phyloP scores from a whole-genome alignment of 1,140 invertebrate genomes.

The Panulirus ornatus region DNA sequence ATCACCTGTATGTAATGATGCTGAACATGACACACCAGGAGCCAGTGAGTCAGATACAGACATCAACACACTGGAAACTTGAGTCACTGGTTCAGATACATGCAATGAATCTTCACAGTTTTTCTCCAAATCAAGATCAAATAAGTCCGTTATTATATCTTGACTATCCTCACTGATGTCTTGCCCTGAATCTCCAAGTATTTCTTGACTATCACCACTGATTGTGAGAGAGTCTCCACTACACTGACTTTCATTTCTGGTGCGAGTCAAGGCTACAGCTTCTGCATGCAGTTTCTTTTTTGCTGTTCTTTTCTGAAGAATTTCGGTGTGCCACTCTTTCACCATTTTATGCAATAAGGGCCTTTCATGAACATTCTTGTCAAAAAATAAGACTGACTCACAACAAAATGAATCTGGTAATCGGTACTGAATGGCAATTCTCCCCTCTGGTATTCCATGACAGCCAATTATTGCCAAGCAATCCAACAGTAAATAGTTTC shows the following conservation, averaged over 20 bases:
- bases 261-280: constrained; percentile 8
- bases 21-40: no score
- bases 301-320: constrained; percentile 3
- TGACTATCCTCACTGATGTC: background rate
- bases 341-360: background rate
- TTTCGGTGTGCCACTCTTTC: constrained; percentile 24
- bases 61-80: no score
- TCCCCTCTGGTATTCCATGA: background rate
- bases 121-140: no score
- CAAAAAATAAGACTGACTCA: constrained; percentile 11
- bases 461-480: background rate
- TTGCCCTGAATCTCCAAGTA: background rate
- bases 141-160: background rate
- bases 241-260: constrained; percentile 37
- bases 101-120: background rate
- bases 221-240: background rate
- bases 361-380: background rate
- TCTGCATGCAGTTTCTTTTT: constrained; percentile 28
- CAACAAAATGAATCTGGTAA: constrained; percentile 28
- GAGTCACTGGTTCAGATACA: background rate
- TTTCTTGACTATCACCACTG: constrained; percentile 23
- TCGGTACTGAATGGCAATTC: background rate
- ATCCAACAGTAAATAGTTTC: background rate
- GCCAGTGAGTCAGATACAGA: no score
- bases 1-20: no score